Evolutionary conservation across 2,888 invertebrate genomes (phyloP).

Genomic region (Brachyopa scutellaris): DNA sequence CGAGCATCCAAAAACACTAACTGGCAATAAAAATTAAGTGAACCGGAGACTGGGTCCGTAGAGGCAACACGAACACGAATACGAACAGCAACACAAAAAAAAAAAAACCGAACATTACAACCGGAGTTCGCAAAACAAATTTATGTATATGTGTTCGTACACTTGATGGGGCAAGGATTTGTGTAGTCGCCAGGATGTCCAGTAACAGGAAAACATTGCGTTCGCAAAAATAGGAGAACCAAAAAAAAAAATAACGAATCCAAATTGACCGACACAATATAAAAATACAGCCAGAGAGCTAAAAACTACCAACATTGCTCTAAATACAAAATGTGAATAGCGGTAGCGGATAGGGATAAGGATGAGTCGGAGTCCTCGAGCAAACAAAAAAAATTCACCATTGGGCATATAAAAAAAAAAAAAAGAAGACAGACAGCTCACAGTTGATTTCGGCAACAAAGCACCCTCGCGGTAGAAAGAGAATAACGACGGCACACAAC

Average conservation of each 20-base stretch:
- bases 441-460: slow-evolving; percentile 51
- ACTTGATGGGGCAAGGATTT: slow-evolving; percentile 59
- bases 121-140: slow-evolving; percentile 63
- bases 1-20: slow-evolving; percentile 71
- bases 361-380: slow-evolving; percentile 39
- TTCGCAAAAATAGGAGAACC: slow-evolving; percentile 22
- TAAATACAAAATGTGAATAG: slow-evolving; percentile 57
- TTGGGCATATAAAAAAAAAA: slow-evolving; percentile 44
- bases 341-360: too few relatives aligned
- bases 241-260: slow-evolving; percentile 28
- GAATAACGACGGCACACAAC: slow-evolving; percentile 34
- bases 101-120: slow-evolving; percentile 43
- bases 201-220: slow-evolving; percentile 60
- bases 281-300: slow-evolving; percentile 46
- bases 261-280: slow-evolving; percentile 63
- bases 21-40: slow-evolving; percentile 71
- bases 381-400: slow-evolving; percentile 28
- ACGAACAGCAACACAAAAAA: neutral
- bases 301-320: slow-evolving; percentile 60
- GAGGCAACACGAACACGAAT: neutral
- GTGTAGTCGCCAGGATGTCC: slow-evolving; percentile 71
- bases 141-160: slow-evolving; percentile 41
- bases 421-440: neutral
- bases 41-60: slow-evolving; percentile 47
- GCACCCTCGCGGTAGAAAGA: neutral